These are phyloP conservation scores for Meles meles DNA, from an alignment of 2,113 vertebrate genomes.

Conservation along the genomic window DNA sequence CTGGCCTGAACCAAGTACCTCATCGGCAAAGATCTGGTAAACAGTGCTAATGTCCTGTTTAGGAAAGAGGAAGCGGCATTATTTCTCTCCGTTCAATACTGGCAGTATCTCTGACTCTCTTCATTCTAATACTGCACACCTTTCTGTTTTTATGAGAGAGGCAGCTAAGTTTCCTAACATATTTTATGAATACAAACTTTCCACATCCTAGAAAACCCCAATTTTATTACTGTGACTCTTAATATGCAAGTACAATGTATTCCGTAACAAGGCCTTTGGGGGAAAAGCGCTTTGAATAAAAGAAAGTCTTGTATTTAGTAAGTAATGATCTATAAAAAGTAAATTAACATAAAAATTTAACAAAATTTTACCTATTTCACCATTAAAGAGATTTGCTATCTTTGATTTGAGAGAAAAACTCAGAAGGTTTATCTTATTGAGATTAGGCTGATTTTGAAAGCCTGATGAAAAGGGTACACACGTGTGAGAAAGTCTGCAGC, in stretches of 20 bases:
- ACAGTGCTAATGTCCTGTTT: slow-evolving; percentile 96
- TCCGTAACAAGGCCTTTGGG: neutral
- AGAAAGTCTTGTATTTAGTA: neutral
- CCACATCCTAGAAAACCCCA: neutral
- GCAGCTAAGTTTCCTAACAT: neutral
- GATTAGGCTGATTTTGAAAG: slow-evolving; percentile 22
- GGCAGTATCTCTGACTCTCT: neutral
- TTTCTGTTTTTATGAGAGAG: slow-evolving; percentile 17
- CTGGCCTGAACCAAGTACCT: slow-evolving; percentile 98
- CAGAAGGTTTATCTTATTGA: neutral
- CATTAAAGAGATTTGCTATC: neutral
- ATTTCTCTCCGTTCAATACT: neutral
- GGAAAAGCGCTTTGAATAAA: neutral
- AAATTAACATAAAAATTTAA: slow-evolving; percentile 23
- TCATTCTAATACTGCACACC: slow-evolving; percentile 1
- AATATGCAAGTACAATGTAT: neutral
- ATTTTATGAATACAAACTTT: neutral
- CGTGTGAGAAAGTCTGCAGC: neutral
- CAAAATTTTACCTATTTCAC: neutral
- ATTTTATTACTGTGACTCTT: neutral
- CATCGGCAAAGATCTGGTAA: slow-evolving; percentile 99
- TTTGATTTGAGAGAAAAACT: slow-evolving; percentile 5
- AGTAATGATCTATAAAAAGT: neutral
- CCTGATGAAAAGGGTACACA: neutral
- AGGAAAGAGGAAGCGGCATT: slow-evolving; percentile 48